Percentiles rank a stretch among this genome's conserved stretches.
phyloP scores from a whole-genome alignment of 1,140 invertebrate species.

The Drosophila ficusphila region DNA sequence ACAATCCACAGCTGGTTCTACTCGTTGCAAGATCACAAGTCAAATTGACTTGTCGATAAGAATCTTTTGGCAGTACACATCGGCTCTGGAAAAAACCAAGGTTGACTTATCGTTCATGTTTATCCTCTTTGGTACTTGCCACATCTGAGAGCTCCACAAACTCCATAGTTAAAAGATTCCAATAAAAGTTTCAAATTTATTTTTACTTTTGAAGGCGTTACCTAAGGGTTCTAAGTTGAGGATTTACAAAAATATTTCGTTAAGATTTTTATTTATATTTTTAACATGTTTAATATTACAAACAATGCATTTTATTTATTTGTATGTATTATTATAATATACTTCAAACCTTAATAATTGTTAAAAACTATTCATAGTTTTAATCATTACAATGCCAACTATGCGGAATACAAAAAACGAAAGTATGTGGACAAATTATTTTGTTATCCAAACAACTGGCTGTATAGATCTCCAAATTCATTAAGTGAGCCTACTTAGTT shows the following conservation, averaged over 20 bases:
- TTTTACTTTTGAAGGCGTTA: not conserved
- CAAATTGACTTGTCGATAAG: not conserved
- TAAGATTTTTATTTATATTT: too few species aligned
- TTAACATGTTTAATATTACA: too few species aligned
- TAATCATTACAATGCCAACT: too few species aligned
- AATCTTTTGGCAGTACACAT: not conserved
- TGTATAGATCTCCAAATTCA: too few species aligned
- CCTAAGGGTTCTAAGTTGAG: not conserved
- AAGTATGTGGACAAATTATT: too few species aligned
- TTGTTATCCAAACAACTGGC: too few species aligned
- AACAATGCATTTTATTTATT: too few species aligned
- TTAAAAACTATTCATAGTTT: too few species aligned
- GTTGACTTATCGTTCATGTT: not conserved
- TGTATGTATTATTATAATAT: too few species aligned
- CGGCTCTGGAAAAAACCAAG: slow-evolving; percentile 6
- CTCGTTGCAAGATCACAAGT: slow-evolving; percentile 10
- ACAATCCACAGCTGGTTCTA: slow-evolving; percentile 5
- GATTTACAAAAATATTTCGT: not conserved
- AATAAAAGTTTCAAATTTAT: not conserved
- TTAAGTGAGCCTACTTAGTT: not conserved
- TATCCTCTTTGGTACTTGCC: slow-evolving; percentile 1
- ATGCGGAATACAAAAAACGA: too few species aligned
- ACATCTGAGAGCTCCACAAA: slow-evolving; percentile 3
- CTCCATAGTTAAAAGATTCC: not conserved
- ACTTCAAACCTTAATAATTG: too few species aligned